Evolutionary conservation across 2,797 vertebrate species (phyloP).

Genomic region (Acanthornis magna): DNA sequence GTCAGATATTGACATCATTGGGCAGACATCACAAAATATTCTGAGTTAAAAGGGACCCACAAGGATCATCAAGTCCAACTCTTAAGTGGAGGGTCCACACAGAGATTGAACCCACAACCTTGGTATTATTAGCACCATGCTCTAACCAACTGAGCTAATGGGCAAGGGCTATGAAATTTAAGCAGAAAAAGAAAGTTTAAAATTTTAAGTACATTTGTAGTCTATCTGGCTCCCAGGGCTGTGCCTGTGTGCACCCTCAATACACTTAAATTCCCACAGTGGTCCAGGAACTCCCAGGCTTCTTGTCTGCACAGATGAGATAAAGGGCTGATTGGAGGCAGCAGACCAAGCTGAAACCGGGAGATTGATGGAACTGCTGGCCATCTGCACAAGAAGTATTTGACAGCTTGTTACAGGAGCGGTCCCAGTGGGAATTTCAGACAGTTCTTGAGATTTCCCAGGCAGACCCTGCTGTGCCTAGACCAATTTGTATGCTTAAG

Average conservation of each 20-base stretch:
- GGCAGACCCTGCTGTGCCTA: neutral
- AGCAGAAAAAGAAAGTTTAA: neutral
- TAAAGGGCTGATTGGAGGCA: neutral
- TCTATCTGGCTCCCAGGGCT: neutral
- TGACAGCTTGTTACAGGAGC: neutral
- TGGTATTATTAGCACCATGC: neutral
- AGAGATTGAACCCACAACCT: neutral
- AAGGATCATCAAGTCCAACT: neutral
- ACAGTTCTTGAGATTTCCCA: neutral
- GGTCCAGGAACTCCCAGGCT: neutral
- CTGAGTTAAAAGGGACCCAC: neutral
- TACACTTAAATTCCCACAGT: neutral
- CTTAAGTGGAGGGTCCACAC: neutral
- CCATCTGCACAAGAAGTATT: neutral
- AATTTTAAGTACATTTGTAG: neutral
- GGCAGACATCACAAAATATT: neutral
- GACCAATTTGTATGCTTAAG: slow-evolving; percentile 5
- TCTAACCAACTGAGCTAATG: neutral
- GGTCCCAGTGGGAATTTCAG: neutral
- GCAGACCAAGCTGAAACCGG: neutral
- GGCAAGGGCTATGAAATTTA: neutral
- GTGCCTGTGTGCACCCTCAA: neutral
- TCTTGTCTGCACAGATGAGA: neutral
- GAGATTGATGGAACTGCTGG: neutral
- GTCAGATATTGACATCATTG: neutral